These are phyloP conservation scores for Ophion slaviceki DNA, from an alignment of 2,888 invertebrate species.

Conservation along the genomic window DNA sequence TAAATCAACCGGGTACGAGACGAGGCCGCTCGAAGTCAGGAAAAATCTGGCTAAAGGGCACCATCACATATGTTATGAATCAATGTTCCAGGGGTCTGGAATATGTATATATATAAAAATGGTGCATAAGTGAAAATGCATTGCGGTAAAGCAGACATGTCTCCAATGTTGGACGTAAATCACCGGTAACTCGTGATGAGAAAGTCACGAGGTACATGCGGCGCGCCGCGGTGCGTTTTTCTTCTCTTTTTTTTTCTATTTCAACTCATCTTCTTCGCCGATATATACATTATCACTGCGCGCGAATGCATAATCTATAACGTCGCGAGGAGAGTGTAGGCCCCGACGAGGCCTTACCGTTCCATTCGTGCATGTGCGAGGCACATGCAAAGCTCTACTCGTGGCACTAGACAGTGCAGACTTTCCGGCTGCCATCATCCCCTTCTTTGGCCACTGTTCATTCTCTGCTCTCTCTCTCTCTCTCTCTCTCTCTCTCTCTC, in stretches of 20 bases:
- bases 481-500: conserved; percentile 2
- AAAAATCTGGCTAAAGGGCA: neutral
- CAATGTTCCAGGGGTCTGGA: neutral
- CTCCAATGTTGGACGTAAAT: neutral
- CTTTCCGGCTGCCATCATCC: conserved; percentile 38
- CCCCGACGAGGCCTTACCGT: conserved; percentile 44
- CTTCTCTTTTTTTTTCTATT: neutral
- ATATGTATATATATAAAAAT: neutral
- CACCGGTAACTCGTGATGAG: neutral
- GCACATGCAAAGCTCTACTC: conserved; percentile 45
- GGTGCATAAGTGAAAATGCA: neutral
- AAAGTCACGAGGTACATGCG: neutral
- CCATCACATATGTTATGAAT: neutral
- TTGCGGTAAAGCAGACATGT: neutral
- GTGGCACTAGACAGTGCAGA: conserved; percentile 46
- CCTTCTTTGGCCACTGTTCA: conserved; percentile 22
- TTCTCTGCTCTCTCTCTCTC: conserved; percentile 4
- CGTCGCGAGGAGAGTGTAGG: conserved; percentile 11
- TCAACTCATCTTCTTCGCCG: neutral
- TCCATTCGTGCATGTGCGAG: conserved; percentile 43
- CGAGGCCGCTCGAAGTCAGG: neutral
- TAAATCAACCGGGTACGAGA: neutral
- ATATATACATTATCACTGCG: conserved; percentile 7
- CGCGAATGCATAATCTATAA: too few relatives aligned
- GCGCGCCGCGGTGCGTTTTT: neutral